Percentiles rank a stretch among this genome's conserved stretches.
These are phyloP conservation scores for Blastobasis adustella DNA, from an alignment of 2,888 invertebrate species.

Conservation along the genomic window DNA sequence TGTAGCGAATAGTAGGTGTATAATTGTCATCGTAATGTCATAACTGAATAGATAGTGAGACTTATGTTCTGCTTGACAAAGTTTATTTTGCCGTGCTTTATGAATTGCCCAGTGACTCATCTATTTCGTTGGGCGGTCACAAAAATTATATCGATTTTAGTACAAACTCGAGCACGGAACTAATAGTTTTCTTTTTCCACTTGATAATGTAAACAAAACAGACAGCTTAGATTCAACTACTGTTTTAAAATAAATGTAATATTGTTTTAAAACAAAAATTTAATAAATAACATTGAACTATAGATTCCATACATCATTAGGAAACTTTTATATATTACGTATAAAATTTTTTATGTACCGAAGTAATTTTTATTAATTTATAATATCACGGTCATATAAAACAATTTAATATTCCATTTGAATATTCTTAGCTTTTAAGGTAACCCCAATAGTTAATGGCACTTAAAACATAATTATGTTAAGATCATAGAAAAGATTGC, in stretches of 20 bases:
- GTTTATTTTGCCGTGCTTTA: constrained; percentile 27
- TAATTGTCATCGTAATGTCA: constrained; percentile 26
- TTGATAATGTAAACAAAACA: constrained; percentile 3
- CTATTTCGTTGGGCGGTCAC: constrained; percentile 38
- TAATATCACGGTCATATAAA: too few species aligned
- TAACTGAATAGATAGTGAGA: constrained; percentile 23
- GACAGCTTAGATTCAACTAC: not conserved
- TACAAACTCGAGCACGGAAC: constrained; percentile 21
- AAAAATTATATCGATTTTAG: constrained; percentile 49
- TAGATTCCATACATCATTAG: too few species aligned
- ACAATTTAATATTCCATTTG: too few species aligned
- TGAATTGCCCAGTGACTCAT: constrained; percentile 42
- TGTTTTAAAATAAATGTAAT: too few species aligned
- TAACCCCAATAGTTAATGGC: constrained; percentile 43
- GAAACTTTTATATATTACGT: too few species aligned
- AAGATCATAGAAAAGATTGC: constrained; percentile 56
- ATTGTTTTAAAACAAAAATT: too few species aligned
- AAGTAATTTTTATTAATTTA: too few species aligned
- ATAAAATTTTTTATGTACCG: too few species aligned
- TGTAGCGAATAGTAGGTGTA: constrained; percentile 33
- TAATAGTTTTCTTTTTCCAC: constrained; percentile 25
- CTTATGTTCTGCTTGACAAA: constrained; percentile 25
- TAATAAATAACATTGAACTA: too few species aligned
- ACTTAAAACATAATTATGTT: constrained; percentile 34
- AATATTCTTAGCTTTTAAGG: constrained; percentile 23